phyloP scores from a whole-genome alignment of 1,140 invertebrate genomes.

The Drosophila paulistorum region DNA sequence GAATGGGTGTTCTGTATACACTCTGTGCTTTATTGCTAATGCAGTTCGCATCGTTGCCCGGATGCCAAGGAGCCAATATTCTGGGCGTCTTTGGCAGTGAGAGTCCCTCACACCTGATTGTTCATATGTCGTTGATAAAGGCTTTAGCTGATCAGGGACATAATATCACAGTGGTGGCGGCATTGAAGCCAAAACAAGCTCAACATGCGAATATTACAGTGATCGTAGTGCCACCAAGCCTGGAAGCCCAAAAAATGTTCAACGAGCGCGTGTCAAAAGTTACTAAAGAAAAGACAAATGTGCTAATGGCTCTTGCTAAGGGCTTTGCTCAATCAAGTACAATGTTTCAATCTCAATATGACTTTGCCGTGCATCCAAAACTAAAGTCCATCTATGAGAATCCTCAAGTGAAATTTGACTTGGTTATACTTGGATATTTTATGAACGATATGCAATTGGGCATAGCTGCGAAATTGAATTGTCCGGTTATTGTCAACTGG shows the following conservation, averaged over 20 bases:
- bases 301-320: neutral
- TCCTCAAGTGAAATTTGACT: conserved; percentile 56
- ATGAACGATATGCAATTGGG: conserved; percentile 60
- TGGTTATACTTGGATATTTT: conserved; percentile 61
- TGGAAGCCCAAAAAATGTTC: conserved; percentile 1
- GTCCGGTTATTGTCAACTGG: conserved; percentile 43
- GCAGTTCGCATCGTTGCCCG: conserved; percentile 6
- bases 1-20: neutral
- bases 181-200: conserved; percentile 38
- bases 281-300: neutral
- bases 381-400: conserved; percentile 52
- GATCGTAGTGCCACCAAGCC: conserved; percentile 33
- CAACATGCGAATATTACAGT: conserved; percentile 12
- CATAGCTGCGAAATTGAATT: conserved; percentile 59
- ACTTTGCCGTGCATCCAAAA: conserved; percentile 31
- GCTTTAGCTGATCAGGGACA: conserved; percentile 67
- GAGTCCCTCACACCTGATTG: conserved; percentile 71
- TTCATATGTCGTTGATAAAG: conserved; percentile 67
- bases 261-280: neutral
- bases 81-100: conserved; percentile 67
- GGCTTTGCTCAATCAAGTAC: neutral
- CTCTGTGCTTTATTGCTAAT: conserved; percentile 14
- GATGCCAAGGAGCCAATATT: conserved; percentile 56
- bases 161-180: conserved; percentile 67
- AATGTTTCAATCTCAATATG: conserved; percentile 28